Base-by-base conservation (phyloP, 2,888 invertebrate genomes). In the Andrena camellia region DNA sequence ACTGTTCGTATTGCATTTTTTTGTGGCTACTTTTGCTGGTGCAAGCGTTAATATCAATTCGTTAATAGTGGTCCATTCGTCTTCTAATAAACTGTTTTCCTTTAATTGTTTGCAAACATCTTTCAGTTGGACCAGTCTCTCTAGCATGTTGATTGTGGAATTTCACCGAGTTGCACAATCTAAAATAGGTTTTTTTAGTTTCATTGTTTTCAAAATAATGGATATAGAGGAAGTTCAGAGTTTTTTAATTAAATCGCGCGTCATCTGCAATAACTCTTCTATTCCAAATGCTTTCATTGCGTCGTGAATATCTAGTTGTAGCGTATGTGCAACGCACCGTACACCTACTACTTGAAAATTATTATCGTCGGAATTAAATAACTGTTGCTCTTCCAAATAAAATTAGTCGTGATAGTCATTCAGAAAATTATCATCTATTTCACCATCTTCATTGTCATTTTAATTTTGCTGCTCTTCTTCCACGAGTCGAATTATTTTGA, bases 311-410 rank as follows among this genome's bases (percentile, higher is more conserved):
- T 31, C 29, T 29, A 60, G 2, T 52, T 52, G 60, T 29, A 60
- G 17, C 20, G 31, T 60, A n/a, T 60, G 31, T 7, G 31, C 60
- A 31, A 60, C 31, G 17, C 60, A 60, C 1, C 60, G 13, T 17
- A 33, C 60, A 17, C 60, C 60, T 60, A 29, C 13, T 60, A 60
- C 29, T 33, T 60, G 50, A n/a, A 50, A 50, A 50, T 50, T 50
- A 1, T n/a, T 50, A 50, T 50, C n/a, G 17, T 50, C 50, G n/a
- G 17, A 17, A 50, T 50, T 2, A n/a, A 50, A 50, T 50, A 50
- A 50, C 3, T 50, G 17, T 50, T 50, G 4, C 13, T 17, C 50
- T 50, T 50, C 50, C n/a, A 50, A 50, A n/a, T 50, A 50, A 60
- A 60, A 60, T 17, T 31, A n/a, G 17, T 60, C 33, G 4, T 13